Conservation (phyloP, 2,888 invertebrate genomes). For the Caenorhabditis panamensis region DNA sequence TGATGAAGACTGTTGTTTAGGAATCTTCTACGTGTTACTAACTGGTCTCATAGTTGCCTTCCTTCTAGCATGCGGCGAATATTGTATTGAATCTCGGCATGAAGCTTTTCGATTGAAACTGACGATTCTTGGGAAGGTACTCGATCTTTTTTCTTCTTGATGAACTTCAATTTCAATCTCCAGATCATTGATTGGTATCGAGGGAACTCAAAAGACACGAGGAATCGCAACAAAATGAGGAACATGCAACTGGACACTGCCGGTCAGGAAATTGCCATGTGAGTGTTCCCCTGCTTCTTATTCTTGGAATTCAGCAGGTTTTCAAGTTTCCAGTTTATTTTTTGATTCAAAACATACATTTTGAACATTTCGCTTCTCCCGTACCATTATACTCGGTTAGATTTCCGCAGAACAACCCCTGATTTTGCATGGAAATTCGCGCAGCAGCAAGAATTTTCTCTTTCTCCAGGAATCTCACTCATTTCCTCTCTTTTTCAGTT, state of each 20-base stretch:
- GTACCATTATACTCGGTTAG: constrained; percentile 48
- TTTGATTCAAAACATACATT: neutral
- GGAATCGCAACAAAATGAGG: constrained; percentile 64
- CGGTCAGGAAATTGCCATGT: constrained; percentile 64
- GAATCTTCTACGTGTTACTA: constrained; percentile 79
- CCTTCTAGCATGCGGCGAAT: constrained; percentile 76
- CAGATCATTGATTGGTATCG: constrained; percentile 72
- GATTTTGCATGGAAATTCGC: constrained; percentile 57
- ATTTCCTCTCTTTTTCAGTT: constrained; percentile 56
- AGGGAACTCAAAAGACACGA: constrained; percentile 47
- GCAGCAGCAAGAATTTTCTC: neutral
- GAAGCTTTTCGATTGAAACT: constrained; percentile 72
- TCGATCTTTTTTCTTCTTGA: too few relatives aligned
- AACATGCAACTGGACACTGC: constrained; percentile 72
- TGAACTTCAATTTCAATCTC: too few relatives aligned
- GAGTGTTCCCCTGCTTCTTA: constrained; percentile 17
- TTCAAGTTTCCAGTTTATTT: constrained; percentile 12
- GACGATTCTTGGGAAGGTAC: constrained; percentile 74
- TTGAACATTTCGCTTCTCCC: constrained; percentile 29
- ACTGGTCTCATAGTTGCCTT: constrained; percentile 77
- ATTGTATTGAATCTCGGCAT: constrained; percentile 76
- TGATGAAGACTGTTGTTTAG: constrained; percentile 67
- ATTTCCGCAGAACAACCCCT: constrained; percentile 42
- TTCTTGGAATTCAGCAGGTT: neutral
- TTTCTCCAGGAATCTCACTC: too few relatives aligned